phyloP scores from a whole-genome alignment of 1,140 invertebrate species.

The Hydropsyche tenuis region DNA sequence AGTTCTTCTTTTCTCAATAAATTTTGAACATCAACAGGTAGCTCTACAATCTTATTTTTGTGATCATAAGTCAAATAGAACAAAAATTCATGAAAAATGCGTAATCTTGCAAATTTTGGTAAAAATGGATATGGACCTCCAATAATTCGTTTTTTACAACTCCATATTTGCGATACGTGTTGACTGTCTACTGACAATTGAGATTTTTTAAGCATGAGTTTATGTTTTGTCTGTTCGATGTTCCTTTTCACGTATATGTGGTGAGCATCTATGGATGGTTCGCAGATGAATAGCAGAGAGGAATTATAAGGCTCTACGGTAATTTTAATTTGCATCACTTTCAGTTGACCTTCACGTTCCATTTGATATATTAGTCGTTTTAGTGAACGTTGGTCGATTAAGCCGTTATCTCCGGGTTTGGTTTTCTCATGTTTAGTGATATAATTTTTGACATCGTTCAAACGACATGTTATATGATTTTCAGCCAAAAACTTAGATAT shows the following conservation, averaged over 20 bases:
- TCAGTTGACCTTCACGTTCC: constrained; percentile 35
- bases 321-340: constrained; percentile 32
- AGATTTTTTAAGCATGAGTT: constrained; percentile 15
- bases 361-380: constrained; percentile 27
- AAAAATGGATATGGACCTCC: constrained; percentile 32
- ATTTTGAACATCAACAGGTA: constrained; percentile 55
- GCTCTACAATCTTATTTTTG: constrained; percentile 55
- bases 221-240: constrained; percentile 39
- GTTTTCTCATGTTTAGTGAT: constrained; percentile 23
- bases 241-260: constrained; percentile 36
- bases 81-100: constrained; percentile 69
- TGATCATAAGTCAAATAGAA: constrained; percentile 73
- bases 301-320: background rate
- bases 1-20: background rate
- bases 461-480: constrained; percentile 39
- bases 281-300: constrained; percentile 38
- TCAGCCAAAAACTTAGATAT: constrained; percentile 38
- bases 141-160: constrained; percentile 13
- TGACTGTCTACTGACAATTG: background rate
- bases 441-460: constrained; percentile 30
- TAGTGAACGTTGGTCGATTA: constrained; percentile 39
- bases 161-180: background rate
- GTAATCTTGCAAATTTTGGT: constrained; percentile 73
- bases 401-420: constrained; percentile 8
- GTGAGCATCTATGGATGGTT: constrained; percentile 28